Evolutionary conservation across 2,113 vertebrate species (phyloP), one percentile per base, ranked within the genome.

Genomic region (Neopipo cinnamomea): DNA sequence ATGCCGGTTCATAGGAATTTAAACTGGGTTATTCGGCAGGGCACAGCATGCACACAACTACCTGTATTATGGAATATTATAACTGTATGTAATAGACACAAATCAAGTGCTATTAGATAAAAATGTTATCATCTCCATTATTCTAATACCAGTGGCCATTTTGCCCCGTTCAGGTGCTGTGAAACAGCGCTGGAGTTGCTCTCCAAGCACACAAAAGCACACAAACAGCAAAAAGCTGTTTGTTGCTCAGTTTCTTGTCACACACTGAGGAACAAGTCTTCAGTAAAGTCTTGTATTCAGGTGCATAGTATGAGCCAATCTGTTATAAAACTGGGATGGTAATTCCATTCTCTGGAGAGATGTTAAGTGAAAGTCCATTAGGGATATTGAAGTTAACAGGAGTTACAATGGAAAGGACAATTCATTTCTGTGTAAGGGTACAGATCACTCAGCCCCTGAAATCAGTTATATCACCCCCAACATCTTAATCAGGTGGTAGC

Each of bases 61-160:
- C 42, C 75, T 90, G 24, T 24, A 44, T 86, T 86, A 86, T 55
- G 35, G 72, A 56, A 83, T 4, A 5, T 61, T 86, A 83, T 74
- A 77, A 20, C 46, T 74, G 27, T 63, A 52, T 31, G 37, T 18
- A 74, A 47, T 21, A 67, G 47, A 61, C 95, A 81, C 17, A 86
- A 83, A 86, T 88, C 39, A 84, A 86, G 44, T 85, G 56, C 47
- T 91, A 12, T 77, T 80, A 84, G 42, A 59, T 88, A 71, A 47
- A 80, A 86, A 41, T 2, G 1, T 78, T 70, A 28, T 70, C 5
- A 50, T 62, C 28, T 79, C 44, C 6, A 4, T 88, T 83, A 80
- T 55, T 88, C 52, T n/a, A 41, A 77, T 63, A 63, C 78, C 44
- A 80, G 16, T 72, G 76, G 55, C 59, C 41, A 33, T 74, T 96